Base-by-base conservation (phyloP, 2,113 vertebrate genomes). In the Daubentonia madagascariensis region DNA sequence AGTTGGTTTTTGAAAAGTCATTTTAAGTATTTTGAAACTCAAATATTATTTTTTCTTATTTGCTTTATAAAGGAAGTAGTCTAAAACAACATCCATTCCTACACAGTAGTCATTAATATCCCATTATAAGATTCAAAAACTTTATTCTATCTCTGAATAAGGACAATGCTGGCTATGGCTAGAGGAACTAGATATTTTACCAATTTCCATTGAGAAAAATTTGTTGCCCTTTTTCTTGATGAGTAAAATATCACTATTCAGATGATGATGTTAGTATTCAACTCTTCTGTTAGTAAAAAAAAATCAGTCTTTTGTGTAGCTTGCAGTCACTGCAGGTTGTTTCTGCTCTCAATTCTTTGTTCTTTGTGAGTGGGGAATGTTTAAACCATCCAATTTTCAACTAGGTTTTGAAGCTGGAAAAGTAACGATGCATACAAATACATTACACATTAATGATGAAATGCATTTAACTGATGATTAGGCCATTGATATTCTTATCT, bases 391-490 rank as follows among this genome's bases (percentile, higher is more conserved):
- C 37, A 7, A 88, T 97, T 97, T 97, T 92, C 76, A 90, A 65
- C 57, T 84, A 79, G 7, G 0, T 81, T 96, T 95, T 89, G 78
- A 78, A 91, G 68, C 37, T 91, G 48, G 18, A 22, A 91, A 98
- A 81, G 57, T 95, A 98, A 97, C 87, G 87, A 88, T 92, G 91
- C 89, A 83, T 97, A 3, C 28, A 83, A 75, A 59, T 73, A 87
- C 73, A 94, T 92, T 96, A 81, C 28, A 35, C 5, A 40, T 89
- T 96, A 97, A 98, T 76, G 91, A 79, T 18, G 59, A 78, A 85
- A 92, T 85, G 7, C 90, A 97, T 97, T 97, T 97, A 95, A 88
- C 94, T 89, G 67, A 18, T 93, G 89, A 97, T 96, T 94, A 96
- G 80, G 50, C n/a, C 6, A 1, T 59, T 96, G 97, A 89, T 85